Base-by-base conservation (phyloP, 1,140 invertebrate species). In the Agraylea sexmaculata region DNA sequence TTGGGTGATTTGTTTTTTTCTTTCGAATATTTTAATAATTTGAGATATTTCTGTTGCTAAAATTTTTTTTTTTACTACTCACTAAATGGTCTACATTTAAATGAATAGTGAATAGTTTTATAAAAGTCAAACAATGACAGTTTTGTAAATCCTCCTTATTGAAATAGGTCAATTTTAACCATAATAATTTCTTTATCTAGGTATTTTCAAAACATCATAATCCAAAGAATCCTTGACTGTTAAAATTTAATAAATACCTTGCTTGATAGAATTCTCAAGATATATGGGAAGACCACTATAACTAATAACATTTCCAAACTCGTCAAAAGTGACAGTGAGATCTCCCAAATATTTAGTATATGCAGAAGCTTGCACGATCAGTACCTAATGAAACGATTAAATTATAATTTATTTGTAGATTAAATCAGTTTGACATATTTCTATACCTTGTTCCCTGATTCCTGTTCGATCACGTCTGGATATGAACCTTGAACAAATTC, bases 261-360 rank as follows among this genome's bases (percentile, higher is more conserved):
- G 59, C n/a, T 62, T 61, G 12, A 84, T 56, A 30, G 62, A 57
- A 15, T 58, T 51, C 49, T 78, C 70, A 50, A 89, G 58, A 23
- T 82, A 75, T 52, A 87, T 77, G 0, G 87, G 84, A 46, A 80
- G 71, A 7, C 86, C 86, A 22, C 59, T 60, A 70, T 76, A 87
- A 18, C 58, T 52, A 1, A 65, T 50, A 2, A 87, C 61, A 51
- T 84, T 73, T 2, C 85, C 84, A 2, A 66, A 43, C 4, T 73
- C 60, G 53, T 88, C 71, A 50, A 89, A 87, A 48, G 61, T 70
- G 1, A 89, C 66, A 13, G 77, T 74, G 5, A 87, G 64, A 54
- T 78, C 73, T 11, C 83, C 83, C 10, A 87, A 60, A 55, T 82
- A 87, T 57, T 72, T 74, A 2, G 74, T 75, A 47, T 72, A 79